phyloP scores from a whole-genome alignment of 2,797 vertebrate genomes.

The Hydrophis major region DNA sequence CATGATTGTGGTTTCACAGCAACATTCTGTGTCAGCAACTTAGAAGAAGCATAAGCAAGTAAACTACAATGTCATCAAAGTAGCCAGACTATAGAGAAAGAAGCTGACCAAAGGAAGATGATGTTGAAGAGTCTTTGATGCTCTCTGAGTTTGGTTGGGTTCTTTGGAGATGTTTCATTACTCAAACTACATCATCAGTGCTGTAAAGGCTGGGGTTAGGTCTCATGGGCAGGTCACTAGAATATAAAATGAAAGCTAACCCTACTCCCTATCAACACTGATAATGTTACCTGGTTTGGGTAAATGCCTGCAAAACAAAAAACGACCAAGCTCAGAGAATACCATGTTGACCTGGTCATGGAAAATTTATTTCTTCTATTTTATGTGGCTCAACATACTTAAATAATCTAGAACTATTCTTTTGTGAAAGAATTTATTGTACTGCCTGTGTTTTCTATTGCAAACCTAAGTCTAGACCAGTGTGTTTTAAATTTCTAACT shows the following conservation, averaged over 20 bases:
- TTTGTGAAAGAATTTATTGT: too few species aligned
- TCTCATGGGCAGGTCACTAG: background rate
- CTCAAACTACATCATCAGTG: background rate
- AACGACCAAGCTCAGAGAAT: background rate
- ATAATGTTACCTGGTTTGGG: background rate
- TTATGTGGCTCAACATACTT: background rate
- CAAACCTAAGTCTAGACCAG: background rate
- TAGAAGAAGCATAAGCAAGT: background rate
- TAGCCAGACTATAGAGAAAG: background rate
- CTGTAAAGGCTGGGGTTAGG: background rate
- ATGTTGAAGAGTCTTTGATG: background rate
- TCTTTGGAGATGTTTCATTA: background rate
- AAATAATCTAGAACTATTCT: background rate
- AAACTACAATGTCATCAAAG: background rate
- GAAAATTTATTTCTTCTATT: background rate
- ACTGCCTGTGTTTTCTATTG: background rate
- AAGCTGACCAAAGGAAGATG: background rate
- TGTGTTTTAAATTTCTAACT: background rate
- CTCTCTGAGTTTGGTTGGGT: background rate
- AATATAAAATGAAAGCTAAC: background rate
- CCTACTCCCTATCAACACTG: background rate
- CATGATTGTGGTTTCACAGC: background rate
- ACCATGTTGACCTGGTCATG: background rate
- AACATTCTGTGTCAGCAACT: background rate
- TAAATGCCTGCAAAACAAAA: background rate